Percentiles rank a stretch among this genome's conserved stretches.
Evolutionary conservation across 1,140 invertebrate species (phyloP).

Genomic region (Drosophila auraria): DNA sequence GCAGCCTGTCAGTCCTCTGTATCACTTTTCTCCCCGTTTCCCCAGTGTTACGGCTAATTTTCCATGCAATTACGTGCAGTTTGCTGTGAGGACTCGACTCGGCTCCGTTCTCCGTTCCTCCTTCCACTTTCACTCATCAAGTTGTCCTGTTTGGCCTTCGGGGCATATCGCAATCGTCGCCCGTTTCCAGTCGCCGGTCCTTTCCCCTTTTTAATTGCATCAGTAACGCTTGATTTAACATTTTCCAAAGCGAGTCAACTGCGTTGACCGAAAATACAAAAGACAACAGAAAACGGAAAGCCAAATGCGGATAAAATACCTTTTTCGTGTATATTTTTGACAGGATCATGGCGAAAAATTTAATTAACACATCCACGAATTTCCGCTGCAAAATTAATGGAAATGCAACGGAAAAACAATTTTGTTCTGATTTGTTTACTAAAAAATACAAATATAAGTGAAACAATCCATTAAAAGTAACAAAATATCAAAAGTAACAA

Average conservation of each 20-base stretch:
- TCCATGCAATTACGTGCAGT: constrained; percentile 71
- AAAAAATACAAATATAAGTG: neutral
- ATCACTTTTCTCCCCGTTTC: neutral
- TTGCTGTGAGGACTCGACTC: constrained; percentile 16
- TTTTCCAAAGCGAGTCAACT: constrained; percentile 58
- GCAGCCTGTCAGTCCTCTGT: constrained; percentile 10
- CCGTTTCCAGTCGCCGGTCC: neutral
- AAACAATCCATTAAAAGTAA: too few species aligned
- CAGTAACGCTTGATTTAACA: constrained; percentile 76
- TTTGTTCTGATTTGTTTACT: neutral
- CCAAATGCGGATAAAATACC: neutral
- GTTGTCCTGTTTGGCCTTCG: constrained; percentile 43
- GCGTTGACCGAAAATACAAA: constrained; percentile 12
- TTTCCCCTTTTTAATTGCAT: constrained; percentile 73
- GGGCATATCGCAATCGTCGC: constrained; percentile 28
- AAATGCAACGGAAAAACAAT: neutral
- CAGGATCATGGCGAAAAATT: neutral
- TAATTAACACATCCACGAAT: neutral
- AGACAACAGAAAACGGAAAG: constrained; percentile 22
- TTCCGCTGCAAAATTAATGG: neutral
- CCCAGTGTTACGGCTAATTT: constrained; percentile 60
- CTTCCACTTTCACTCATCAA: constrained; percentile 37
- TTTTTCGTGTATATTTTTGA: constrained; percentile 4
- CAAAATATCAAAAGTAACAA: too few species aligned
- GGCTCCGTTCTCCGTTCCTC: neutral